Percentiles rank a stretch among this genome's conserved stretches.
These are phyloP conservation scores for Heliconius himera DNA, from an alignment of 1,140 invertebrate species.

Conservation along the genomic window DNA sequence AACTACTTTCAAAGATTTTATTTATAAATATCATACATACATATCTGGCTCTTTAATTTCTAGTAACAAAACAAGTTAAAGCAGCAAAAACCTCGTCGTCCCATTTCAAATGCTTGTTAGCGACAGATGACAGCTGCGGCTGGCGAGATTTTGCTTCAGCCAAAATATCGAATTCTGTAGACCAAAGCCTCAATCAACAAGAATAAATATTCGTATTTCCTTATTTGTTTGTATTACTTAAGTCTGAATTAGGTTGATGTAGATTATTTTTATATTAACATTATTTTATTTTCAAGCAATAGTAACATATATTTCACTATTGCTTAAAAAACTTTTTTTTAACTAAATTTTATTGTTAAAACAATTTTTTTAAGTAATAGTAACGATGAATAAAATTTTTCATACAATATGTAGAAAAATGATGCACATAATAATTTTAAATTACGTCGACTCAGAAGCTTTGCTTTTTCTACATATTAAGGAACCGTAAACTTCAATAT, in stretches of 20 bases:
- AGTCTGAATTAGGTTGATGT: background rate
- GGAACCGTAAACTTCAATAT: too few species aligned
- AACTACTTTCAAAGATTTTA: background rate
- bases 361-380: too few species aligned
- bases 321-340: too few species aligned
- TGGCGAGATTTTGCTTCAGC: conserved; percentile 20
- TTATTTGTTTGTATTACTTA: background rate
- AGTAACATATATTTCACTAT: too few species aligned
- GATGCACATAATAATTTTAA: too few species aligned
- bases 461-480: too few species aligned
- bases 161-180: conserved; percentile 22
- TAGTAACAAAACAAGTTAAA: conserved; percentile 2
- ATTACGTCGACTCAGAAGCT: too few species aligned
- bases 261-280: too few species aligned
- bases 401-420: too few species aligned
- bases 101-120: conserved; percentile 30
- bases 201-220: background rate
- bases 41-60: background rate
- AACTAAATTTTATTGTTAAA: too few species aligned
- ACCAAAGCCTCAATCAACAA: conserved; percentile 4
- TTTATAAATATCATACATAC: background rate
- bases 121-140: conserved; percentile 23
- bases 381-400: too few species aligned
- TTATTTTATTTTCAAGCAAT: too few species aligned
- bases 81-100: conserved; percentile 21